A percentile compares a stretch with the other conserved stretches of the same genome.
phyloP scores from a whole-genome alignment of 2,888 invertebrate genomes.

The Aspidapion aeneum region DNA sequence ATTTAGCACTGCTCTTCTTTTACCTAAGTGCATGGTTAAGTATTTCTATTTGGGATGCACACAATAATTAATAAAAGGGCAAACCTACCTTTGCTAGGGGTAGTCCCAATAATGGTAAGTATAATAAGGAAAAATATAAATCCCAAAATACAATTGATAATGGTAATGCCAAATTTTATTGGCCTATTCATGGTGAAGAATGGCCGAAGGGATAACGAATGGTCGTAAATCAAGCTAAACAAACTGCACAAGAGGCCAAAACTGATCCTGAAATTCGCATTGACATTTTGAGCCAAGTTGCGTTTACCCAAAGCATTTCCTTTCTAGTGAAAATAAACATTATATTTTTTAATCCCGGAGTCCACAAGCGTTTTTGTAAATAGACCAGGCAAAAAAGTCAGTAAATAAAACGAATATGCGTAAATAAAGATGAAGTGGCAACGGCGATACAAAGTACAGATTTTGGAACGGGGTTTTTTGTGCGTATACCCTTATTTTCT shows the following conservation, averaged over 20 bases:
- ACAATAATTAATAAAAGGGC: too few species aligned
- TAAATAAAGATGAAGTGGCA: too few species aligned
- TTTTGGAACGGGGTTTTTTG: too few species aligned
- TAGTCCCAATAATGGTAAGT: background rate
- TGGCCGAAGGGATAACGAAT: background rate
- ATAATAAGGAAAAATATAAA: background rate
- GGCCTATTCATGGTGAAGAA: background rate
- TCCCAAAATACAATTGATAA: background rate
- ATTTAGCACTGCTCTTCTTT: too few species aligned
- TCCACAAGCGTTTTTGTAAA: too few species aligned
- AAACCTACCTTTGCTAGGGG: background rate
- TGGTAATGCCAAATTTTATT: background rate
- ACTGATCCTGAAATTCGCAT: background rate
- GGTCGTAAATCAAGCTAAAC: background rate
- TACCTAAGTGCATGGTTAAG: too few species aligned
- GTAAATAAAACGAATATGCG: too few species aligned
- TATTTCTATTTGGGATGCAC: too few species aligned
- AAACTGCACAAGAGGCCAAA: background rate
- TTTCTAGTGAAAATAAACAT: constrained; percentile 3
- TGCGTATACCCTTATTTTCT: too few species aligned
- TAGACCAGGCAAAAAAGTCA: too few species aligned
- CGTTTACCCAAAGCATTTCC: constrained; percentile 3
- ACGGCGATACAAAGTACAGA: too few species aligned
- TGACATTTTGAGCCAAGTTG: background rate
- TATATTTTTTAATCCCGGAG: too few species aligned